phyloP scores from a whole-genome alignment of 2,113 vertebrate genomes.

The Oreochromis aureus region DNA sequence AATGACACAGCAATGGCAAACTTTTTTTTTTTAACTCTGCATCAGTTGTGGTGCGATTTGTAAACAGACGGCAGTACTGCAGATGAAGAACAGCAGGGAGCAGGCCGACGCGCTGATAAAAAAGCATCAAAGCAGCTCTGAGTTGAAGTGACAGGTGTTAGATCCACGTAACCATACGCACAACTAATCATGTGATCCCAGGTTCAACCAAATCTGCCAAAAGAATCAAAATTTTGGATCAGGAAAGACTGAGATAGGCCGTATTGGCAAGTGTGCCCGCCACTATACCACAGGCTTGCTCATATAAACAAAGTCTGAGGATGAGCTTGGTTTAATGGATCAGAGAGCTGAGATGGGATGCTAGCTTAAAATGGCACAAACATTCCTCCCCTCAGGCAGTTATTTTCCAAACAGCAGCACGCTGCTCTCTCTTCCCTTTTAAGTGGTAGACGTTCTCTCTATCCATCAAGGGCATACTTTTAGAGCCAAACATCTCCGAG shows the following conservation, averaged over 20 bases:
- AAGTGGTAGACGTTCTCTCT: not conserved
- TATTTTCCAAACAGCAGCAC: not conserved
- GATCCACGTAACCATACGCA: not conserved
- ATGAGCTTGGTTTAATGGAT: not conserved
- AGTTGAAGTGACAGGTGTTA: not conserved
- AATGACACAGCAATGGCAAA: not conserved
- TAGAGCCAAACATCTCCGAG: not conserved
- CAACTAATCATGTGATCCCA: not conserved
- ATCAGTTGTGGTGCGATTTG: not conserved
- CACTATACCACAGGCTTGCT: not conserved
- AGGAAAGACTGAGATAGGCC: not conserved
- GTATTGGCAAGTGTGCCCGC: not conserved
- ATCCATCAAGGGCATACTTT: not conserved
- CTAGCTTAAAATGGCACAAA: not conserved
- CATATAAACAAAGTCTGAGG: not conserved
- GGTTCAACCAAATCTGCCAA: not conserved
- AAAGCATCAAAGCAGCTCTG: not conserved
- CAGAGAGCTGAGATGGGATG: not conserved
- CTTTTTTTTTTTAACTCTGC: not conserved
- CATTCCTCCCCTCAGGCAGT: not conserved
- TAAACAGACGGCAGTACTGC: not conserved
- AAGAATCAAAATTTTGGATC: not conserved
- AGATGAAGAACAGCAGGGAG: not conserved
- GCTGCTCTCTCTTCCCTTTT: not conserved
- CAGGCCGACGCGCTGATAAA: not conserved